Conservation (phyloP, 2,797 vertebrate species). For the Mormyrus proboscirostris region DNA sequence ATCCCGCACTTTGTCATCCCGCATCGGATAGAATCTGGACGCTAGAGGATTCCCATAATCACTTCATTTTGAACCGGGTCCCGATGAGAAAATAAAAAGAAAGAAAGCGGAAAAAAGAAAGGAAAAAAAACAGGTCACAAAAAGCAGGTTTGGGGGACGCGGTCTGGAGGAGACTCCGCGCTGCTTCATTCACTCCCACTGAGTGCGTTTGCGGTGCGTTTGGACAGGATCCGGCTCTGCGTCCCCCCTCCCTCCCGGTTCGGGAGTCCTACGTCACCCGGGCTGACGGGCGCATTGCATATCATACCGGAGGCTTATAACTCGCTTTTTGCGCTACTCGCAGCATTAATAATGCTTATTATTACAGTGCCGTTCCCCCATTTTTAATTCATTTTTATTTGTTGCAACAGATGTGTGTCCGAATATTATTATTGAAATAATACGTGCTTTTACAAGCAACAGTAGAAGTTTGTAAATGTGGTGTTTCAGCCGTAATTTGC, state of each 20-base stretch:
- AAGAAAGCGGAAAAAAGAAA: conserved; percentile 17
- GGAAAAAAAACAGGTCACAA: conserved; percentile 19
- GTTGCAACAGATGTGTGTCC: not conserved
- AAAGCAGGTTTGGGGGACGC: conserved; percentile 8
- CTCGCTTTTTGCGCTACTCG: not conserved
- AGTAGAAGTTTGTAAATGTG: not conserved
- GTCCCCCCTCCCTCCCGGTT: conserved; percentile 27
- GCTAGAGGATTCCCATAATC: not conserved
- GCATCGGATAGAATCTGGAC: conserved; percentile 40
- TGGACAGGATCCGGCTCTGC: conserved; percentile 15
- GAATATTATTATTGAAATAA: not conserved
- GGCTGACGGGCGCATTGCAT: conserved; percentile 14
- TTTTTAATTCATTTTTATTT: not conserved
- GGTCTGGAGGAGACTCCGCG: not conserved
- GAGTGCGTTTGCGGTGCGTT: conserved; percentile 23
- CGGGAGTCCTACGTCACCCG: conserved; percentile 30
- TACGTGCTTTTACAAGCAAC: not conserved
- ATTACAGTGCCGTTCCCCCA: not conserved
- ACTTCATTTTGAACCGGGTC: conserved; percentile 6
- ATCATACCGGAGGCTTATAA: not conserved
- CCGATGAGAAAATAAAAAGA: not conserved
- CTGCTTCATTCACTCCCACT: conserved; percentile 25
- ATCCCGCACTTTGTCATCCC: conserved; percentile 36
- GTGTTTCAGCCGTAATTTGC: not conserved
- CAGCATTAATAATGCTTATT: conserved; percentile 11